Percentiles rank a stretch among this genome's conserved stretches.
Conservation (phyloP, 2,888 invertebrate genomes). For the Dichetophora obliterata region DNA sequence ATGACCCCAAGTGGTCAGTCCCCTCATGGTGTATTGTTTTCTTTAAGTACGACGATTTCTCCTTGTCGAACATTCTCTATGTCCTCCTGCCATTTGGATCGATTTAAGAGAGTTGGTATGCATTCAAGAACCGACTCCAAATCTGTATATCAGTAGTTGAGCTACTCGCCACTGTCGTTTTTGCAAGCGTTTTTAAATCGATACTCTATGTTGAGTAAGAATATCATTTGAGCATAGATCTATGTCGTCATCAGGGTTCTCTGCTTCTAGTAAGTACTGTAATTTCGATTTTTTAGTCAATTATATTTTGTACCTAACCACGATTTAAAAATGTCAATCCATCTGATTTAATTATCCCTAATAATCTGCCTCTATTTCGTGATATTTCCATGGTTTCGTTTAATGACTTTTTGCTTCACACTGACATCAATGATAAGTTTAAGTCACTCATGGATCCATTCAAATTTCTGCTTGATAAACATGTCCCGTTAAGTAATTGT, state of each 20-base stretch:
- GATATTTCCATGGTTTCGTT: too few species aligned
- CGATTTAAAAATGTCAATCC: too few species aligned
- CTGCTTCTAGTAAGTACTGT: slow-evolving; percentile 37
- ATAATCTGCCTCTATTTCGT: too few species aligned
- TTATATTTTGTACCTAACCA: too few species aligned
- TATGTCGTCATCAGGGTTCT: slow-evolving; percentile 31
- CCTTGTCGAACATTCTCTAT: slow-evolving; percentile 33
- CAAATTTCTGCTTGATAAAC: too few species aligned
- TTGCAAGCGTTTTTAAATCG: slow-evolving; percentile 9
- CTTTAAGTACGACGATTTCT: slow-evolving; percentile 35
- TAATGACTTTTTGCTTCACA: too few species aligned
- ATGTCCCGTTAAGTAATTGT: too few species aligned
- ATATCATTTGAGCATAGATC: slow-evolving; percentile 6
- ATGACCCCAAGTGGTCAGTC: slow-evolving; percentile 41
- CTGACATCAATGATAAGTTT: too few species aligned
- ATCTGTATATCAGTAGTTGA: slow-evolving; percentile 40
- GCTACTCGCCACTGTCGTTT: slow-evolving; percentile 36
- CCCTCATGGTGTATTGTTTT: slow-evolving; percentile 23
- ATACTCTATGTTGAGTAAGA: slow-evolving; percentile 9
- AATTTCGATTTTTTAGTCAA: too few species aligned
- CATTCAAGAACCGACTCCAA: slow-evolving; percentile 42
- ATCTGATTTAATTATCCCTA: too few species aligned
- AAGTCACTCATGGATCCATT: too few species aligned
- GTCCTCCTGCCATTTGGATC: slow-evolving; percentile 34
- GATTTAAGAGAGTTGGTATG: slow-evolving; percentile 26